Evolutionary conservation across 2,888 invertebrate genomes (phyloP).

Genomic region (Agonum fuliginosum): DNA sequence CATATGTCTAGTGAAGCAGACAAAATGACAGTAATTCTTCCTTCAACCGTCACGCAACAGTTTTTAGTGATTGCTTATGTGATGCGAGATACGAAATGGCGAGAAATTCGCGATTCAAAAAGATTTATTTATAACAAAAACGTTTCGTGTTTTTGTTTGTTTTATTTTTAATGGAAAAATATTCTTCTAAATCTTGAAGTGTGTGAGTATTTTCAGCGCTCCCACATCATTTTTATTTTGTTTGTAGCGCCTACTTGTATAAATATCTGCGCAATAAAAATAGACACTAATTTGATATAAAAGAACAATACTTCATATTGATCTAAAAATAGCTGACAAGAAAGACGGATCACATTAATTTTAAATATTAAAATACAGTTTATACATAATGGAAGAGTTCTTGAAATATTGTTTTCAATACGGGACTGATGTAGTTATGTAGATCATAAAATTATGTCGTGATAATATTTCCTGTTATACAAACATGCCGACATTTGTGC

Average conservation of each 20-base stretch:
- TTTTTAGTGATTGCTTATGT: conserved; percentile 41
- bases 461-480: conserved; percentile 2
- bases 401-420: neutral
- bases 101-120: neutral
- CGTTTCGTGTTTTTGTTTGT: neutral
- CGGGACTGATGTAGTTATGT: too few species aligned
- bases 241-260: neutral
- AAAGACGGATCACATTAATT: neutral
- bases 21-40: conserved; percentile 46
- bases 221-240: neutral
- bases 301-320: neutral
- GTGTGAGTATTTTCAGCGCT: neutral
- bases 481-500: conserved; percentile 6
- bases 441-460: neutral
- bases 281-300: neutral
- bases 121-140: neutral
- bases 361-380: neutral
- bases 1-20: conserved; percentile 36
- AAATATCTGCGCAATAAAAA: neutral
- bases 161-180: too few species aligned
- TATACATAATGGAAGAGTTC: neutral
- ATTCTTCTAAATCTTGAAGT: too few species aligned
- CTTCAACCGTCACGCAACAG: conserved; percentile 39
- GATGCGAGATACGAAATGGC: conserved; percentile 9
- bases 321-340: neutral